Evolutionary conservation across 2,113 vertebrate genomes (phyloP), one percentile per base, ranked within the genome.

Genomic region (Indicator maculatus): DNA sequence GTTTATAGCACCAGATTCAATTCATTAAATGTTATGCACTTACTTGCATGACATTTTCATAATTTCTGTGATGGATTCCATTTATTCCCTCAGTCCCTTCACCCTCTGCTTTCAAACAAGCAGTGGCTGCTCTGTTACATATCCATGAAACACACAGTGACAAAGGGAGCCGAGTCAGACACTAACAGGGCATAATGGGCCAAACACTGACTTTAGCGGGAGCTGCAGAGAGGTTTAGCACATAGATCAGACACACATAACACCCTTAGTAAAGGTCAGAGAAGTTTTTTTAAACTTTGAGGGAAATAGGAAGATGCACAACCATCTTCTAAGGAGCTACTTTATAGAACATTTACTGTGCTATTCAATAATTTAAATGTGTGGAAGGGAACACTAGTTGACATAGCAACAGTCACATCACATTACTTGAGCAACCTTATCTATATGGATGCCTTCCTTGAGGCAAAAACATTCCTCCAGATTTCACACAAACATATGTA

Each of bases 331-430:
- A 82, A 89, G 60, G 90, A 89, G 79, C 55, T 88, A 89, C 93
- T 93, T 92, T 97, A 95, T 89, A 96, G 95, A 95, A 95, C 93
- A 91, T 69, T 64, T 92, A 91, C 94, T 85, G 83, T 65, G 94
- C 88, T 90, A 52, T 95, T 97, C 97, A 96, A 93, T 97, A 95
- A 97, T 96, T 93, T 90, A 93, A 95, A 96, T 92, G 95, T 88
- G 78, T 79, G 90, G 89, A 95, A 96, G 76, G n/a, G 86, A 96
- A 96, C 30, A 27, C 39, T 45, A 86, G 96, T 95, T 96, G 96
- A 97, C 97, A 97, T 96, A 92, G 97, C 97, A 97, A 97, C 97
- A 96, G 97, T 97, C 97, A 94, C 90, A 96, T 96, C 76, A 53
- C 83, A 97, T 97, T 96, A 96, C 91, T 95, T 39, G 44, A 96